Conservation (phyloP, 2,113 vertebrate genomes). For the Cervus canadensis region DNA sequence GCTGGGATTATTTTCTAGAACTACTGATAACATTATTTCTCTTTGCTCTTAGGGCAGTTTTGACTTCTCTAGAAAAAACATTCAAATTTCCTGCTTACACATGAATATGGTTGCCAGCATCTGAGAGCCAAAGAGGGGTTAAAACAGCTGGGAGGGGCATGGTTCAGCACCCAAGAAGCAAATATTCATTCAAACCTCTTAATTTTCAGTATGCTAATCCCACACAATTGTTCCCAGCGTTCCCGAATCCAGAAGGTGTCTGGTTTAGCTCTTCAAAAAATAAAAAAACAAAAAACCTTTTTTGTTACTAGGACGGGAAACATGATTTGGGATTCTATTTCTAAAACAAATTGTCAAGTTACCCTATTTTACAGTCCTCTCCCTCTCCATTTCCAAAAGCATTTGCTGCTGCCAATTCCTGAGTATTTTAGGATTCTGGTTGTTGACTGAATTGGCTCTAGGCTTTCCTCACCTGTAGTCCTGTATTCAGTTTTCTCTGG, state of each 20-base stretch:
- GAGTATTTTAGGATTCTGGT: not conserved
- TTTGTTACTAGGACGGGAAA: not conserved
- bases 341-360: not conserved
- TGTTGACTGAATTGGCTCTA: not conserved
- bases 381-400: not conserved
- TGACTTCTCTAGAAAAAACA: not conserved
- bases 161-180: not conserved
- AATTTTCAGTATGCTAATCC: not conserved
- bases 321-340: not conserved
- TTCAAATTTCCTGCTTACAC: not conserved
- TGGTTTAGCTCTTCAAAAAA: not conserved
- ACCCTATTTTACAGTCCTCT: not conserved
- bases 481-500: not conserved
- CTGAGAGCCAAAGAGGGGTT: not conserved
- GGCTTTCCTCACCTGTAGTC: not conserved
- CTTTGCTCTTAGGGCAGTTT: not conserved
- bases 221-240: not conserved
- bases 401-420: not conserved
- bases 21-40: not conserved
- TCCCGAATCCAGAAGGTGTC: not conserved
- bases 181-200: not conserved
- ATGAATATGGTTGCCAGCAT: not conserved
- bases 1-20: not conserved
- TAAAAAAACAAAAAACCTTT: not conserved
- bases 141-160: not conserved